Evolutionary conservation across 2,113 vertebrate species (phyloP), one percentile per base, ranked within the genome.

Genomic region (Sturnira hondurensis): DNA sequence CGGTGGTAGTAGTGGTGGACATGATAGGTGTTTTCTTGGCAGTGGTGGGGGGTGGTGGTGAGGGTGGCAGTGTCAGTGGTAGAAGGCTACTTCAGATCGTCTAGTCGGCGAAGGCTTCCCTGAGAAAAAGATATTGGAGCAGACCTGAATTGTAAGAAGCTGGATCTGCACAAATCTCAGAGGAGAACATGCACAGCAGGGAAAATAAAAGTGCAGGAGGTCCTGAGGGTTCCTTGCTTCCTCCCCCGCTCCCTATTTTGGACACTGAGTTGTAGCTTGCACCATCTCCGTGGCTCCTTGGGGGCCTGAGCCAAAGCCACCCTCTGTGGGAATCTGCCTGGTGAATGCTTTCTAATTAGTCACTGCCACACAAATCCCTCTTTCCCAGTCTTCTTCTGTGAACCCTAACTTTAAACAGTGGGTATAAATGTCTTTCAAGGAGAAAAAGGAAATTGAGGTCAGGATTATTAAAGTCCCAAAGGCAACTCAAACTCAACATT

Each of bases 401-500:
- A 94, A 90, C 20, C 38, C 61, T 38, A 31, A 20, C 58, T 11
- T 81, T 45, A 73, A 61, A 81, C 50, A 58, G 22, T 63, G 31
- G 8, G 9, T 36, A 38, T 41, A 89, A 86, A 85, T 20, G 3
- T 65, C 26, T 88, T 85, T 91, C 38, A 92, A 76, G 36, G 56
- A 45, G 80, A 85, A 33, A 80, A 87, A 91, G 31, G 33, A 87
- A 88, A 91, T 81, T 38, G n/a, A 15, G 38, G 76, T 82, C 38
- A 90, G 50, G 26, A 43, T 87, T 26, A 89, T 83, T 92, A 74
- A 82, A 86, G 47, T 93, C n/a, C 28, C 47, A 82, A 10, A 56
- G 65, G 31, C 50, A 86, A 74, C 50, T 54, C 73, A 77, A 68
- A 93, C 1, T 71, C 92, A 96, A 41, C n/a, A 89, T 91, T 91